A percentile compares a stretch with the other conserved stretches of the same genome.
Conservation (phyloP, 2,888 invertebrate species). For the Sthenelais limicola region DNA sequence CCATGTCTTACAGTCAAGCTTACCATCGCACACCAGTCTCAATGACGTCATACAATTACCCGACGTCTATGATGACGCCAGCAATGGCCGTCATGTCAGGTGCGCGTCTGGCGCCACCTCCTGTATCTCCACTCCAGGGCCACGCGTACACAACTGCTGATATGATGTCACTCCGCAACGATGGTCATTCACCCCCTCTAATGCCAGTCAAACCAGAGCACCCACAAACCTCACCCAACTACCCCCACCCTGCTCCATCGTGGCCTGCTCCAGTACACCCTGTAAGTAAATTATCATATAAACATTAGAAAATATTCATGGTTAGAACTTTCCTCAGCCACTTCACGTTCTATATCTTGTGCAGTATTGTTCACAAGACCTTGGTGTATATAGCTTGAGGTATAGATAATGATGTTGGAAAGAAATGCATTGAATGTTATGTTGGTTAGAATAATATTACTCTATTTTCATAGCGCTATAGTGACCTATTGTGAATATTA, state of each 20-base stretch:
- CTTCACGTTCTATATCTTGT: too few species aligned
- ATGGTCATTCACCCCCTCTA: not conserved
- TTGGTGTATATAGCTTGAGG: too few species aligned
- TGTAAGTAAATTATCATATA: too few species aligned
- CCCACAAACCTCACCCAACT: not conserved
- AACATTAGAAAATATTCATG: too few species aligned
- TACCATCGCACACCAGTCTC: too few species aligned
- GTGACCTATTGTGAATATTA: too few species aligned
- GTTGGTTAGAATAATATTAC: too few species aligned
- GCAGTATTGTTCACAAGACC: too few species aligned
- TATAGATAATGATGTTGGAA: too few species aligned
- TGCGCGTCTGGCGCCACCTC: constrained; percentile 12
- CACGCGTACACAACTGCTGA: constrained; percentile 34
- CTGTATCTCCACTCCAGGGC: constrained; percentile 25
- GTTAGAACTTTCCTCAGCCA: too few species aligned
- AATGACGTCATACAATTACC: constrained; percentile 30
- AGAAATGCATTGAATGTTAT: too few species aligned
- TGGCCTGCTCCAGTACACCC: constrained; percentile 17
- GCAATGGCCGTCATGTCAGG: not conserved
- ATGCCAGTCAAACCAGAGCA: constrained; percentile 16
- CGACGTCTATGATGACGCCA: constrained; percentile 14
- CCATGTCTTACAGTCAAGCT: constrained; percentile 12
- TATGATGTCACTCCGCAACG: not conserved
- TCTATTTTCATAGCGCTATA: too few species aligned
- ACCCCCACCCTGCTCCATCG: not conserved